Conservation (phyloP, 2,113 vertebrate species). For the Hepsetus odoe region DNA sequence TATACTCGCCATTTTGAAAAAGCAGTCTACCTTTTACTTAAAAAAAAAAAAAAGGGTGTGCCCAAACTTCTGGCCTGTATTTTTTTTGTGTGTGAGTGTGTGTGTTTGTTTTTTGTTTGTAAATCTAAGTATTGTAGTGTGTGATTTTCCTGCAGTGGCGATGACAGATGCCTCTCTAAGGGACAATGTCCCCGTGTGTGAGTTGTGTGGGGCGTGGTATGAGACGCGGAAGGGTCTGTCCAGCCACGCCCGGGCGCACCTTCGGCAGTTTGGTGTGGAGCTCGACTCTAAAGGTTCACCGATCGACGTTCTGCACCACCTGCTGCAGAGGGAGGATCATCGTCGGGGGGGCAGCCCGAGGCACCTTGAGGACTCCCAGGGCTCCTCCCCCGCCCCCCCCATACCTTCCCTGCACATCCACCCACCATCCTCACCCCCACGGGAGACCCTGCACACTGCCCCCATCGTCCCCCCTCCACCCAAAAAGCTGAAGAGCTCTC, state of each 20-base stretch:
- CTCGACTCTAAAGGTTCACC: conserved; percentile 81
- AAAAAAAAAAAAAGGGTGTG: too few species aligned
- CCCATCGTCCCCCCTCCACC: conserved; percentile 57
- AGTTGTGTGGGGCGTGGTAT: conserved; percentile 90
- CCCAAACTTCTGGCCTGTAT: too few species aligned
- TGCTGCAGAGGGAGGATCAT: conserved; percentile 82
- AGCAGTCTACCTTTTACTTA: too few species aligned
- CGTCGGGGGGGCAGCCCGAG: conserved; percentile 14
- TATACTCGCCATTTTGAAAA: too few species aligned
- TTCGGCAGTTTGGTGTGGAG: conserved; percentile 84
- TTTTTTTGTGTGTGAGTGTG: neutral
- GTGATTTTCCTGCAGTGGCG: conserved; percentile 72
- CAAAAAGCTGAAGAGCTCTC: conserved; percentile 34
- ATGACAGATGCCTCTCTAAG: conserved; percentile 70
- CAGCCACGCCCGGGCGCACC: conserved; percentile 85
- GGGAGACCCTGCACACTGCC: conserved; percentile 31
- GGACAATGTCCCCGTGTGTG: conserved; percentile 82
- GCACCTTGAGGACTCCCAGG: neutral
- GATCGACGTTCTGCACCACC: conserved; percentile 83
- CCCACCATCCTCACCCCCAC: conserved; percentile 42
- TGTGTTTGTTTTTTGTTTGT: neutral
- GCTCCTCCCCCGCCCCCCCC: conserved; percentile 52
- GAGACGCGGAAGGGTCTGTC: conserved; percentile 87
- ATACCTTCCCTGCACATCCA: conserved; percentile 65
- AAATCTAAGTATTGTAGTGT: neutral